Evolutionary conservation across 2,113 vertebrate species (phyloP).

Genomic region (Malurus alboscapulatus): DNA sequence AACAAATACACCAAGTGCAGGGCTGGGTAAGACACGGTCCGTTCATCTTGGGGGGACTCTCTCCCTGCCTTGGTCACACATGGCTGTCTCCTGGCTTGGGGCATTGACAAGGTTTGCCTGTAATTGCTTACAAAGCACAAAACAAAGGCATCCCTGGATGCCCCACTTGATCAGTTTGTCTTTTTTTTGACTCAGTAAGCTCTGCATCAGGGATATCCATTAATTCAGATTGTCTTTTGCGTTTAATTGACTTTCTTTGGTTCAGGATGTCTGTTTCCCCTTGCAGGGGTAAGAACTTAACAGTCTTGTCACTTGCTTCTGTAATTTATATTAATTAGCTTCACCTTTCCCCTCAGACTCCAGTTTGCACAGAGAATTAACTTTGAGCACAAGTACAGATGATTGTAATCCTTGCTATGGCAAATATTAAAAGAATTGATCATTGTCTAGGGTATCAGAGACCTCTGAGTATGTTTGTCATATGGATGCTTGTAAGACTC

Average conservation of each 20-base stretch:
- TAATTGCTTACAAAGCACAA: not conserved
- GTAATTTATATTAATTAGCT: constrained; percentile 20
- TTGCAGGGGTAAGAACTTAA: not conserved
- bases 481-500: not conserved
- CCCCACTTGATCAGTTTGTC: not conserved
- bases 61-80: not conserved
- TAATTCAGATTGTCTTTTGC: not conserved
- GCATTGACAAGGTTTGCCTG: not conserved
- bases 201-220: not conserved
- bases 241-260: constrained; percentile 7
- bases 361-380: not conserved
- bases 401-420: not conserved
- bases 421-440: not conserved
- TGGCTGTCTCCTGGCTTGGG: not conserved
- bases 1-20: accelerated
- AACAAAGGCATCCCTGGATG: not conserved
- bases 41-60: not conserved
- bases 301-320: not conserved
- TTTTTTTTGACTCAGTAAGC: not conserved
- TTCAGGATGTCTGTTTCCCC: not conserved
- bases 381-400: not conserved
- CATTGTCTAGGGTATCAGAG: not conserved
- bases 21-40: accelerated
- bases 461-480: not conserved
- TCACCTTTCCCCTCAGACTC: not conserved